These are phyloP conservation scores for Metopia argyrocephala DNA, from an alignment of 2,888 invertebrate genomes.

Conservation along the genomic window DNA sequence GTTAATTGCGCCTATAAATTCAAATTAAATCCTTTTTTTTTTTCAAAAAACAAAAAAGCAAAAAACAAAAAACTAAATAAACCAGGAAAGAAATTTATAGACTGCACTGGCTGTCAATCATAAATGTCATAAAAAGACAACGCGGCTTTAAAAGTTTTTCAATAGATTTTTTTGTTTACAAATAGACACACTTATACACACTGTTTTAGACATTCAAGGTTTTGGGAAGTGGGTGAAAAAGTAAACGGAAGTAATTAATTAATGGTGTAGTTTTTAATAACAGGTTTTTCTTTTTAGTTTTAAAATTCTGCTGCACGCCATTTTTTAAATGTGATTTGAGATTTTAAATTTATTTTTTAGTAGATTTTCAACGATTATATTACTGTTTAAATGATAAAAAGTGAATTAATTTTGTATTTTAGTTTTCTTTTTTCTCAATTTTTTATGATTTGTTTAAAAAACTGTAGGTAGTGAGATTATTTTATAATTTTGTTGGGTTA, in stretches of 20 bases:
- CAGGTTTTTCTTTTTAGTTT: not conserved
- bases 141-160: no score
- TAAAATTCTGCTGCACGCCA: no score
- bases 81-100: not conserved
- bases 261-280: not conserved
- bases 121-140: not conserved
- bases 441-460: no score
- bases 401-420: not conserved
- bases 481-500: no score
- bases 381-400: not conserved
- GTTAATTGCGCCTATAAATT: no score
- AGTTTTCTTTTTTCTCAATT: not conserved
- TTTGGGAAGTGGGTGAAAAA: conserved; percentile 22
- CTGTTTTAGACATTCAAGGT: not conserved
- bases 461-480: no score
- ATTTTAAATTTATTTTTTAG: not conserved
- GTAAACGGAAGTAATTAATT: conserved; percentile 16
- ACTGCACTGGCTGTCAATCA: not conserved
- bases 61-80: not conserved
- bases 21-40: no score
- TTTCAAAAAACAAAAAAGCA: not conserved
- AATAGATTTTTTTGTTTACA: not conserved
- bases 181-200: not conserved
- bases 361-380: not conserved
- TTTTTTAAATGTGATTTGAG: no score